A percentile compares a stretch with the other conserved stretches of the same genome.
Evolutionary conservation across 2,888 invertebrate genomes (phyloP).

Genomic region (Drosophila sordidula): DNA sequence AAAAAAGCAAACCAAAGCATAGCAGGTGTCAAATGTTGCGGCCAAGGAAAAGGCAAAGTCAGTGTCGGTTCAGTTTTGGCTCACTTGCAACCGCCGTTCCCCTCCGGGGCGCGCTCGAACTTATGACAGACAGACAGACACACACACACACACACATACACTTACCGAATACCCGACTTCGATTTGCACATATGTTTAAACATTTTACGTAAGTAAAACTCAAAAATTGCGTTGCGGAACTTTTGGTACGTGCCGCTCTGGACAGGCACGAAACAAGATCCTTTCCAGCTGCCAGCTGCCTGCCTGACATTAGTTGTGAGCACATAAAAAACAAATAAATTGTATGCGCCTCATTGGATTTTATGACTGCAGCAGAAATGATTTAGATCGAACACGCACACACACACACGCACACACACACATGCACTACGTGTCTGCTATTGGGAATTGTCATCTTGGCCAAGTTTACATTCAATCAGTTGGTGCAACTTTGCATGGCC

Average conservation of each 20-base stretch:
- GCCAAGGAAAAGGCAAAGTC: slow-evolving; percentile 70
- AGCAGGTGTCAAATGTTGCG: slow-evolving; percentile 76
- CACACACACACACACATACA: slow-evolving; percentile 16
- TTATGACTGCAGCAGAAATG: slow-evolving; percentile 80
- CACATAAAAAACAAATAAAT: slow-evolving; percentile 79
- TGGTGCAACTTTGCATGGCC: slow-evolving; percentile 25
- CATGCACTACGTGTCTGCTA: not conserved
- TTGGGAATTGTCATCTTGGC: slow-evolving; percentile 33
- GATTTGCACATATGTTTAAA: slow-evolving; percentile 68
- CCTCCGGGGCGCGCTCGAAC: slow-evolving; percentile 8
- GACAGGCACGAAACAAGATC: slow-evolving; percentile 53
- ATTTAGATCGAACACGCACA: slow-evolving; percentile 49
- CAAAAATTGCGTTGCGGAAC: slow-evolving; percentile 77
- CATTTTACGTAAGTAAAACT: slow-evolving; percentile 59
- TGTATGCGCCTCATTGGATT: slow-evolving; percentile 77
- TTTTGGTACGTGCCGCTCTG: slow-evolving; percentile 66
- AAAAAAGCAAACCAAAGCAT: slow-evolving; percentile 43
- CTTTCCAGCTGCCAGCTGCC: slow-evolving; percentile 34
- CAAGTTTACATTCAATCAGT: slow-evolving; percentile 60
- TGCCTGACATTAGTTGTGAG: slow-evolving; percentile 68
- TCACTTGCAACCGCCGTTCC: slow-evolving; percentile 1
- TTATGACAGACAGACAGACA: slow-evolving; percentile 56
- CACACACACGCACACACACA: slow-evolving; percentile 13
- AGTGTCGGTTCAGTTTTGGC: slow-evolving; percentile 41
- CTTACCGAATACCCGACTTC: slow-evolving; percentile 38